phyloP scores from a whole-genome alignment of 2,113 vertebrate genomes.

The Leiothrix lutea region DNA sequence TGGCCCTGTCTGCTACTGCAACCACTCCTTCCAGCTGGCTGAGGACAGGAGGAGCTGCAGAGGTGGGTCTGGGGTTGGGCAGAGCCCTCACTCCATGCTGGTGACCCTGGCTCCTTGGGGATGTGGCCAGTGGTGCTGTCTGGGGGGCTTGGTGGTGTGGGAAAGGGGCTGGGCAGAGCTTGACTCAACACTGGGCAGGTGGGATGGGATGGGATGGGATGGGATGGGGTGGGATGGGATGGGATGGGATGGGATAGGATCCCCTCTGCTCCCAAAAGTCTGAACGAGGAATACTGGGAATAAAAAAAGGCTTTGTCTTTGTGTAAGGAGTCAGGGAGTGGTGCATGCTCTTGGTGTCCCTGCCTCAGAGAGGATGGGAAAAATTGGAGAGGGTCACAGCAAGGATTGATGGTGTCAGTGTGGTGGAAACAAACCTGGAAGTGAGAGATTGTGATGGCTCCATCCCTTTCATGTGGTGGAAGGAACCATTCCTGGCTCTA shows the following conservation, averaged over 20 bases:
- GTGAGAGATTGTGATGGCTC: background rate
- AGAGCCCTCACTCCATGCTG: accelerated
- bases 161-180: background rate
- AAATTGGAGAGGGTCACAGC: background rate
- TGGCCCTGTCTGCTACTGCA: conserved; percentile 88
- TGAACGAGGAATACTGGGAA: background rate
- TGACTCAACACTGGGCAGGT: accelerated
- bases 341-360: accelerated
- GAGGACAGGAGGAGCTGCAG: conserved; percentile 86
- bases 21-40: conserved; percentile 84
- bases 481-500: background rate
- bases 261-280: background rate
- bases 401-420: background rate
- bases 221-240: background rate
- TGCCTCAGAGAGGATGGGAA: background rate
- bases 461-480: background rate
- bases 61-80: conserved; percentile 71
- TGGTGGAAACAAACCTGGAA: background rate
- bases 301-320: background rate
- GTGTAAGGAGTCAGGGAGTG: accelerated
- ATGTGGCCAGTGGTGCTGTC: accelerated
- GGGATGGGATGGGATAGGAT: background rate
- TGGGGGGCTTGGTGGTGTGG: accelerated
- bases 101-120: accelerated
- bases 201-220: background rate